phyloP scores from a whole-genome alignment of 1,140 invertebrate species.

The Vanessa tameamea region DNA sequence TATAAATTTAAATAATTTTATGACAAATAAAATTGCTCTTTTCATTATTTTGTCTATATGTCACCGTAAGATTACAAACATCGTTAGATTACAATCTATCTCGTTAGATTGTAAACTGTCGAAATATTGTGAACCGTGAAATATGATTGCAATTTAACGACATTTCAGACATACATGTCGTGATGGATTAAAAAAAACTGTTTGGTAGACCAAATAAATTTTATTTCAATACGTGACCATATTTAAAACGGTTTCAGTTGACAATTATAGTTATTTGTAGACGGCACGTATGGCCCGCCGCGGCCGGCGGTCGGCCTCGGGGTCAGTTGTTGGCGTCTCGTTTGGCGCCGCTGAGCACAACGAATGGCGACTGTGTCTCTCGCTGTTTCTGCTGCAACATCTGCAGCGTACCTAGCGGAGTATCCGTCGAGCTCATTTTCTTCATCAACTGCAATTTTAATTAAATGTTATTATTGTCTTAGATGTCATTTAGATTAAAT shows the following conservation, averaged over 20 bases:
- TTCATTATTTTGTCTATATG: no score
- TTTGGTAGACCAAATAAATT: not conserved
- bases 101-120: no score
- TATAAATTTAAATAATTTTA: no score
- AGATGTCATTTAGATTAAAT: no score
- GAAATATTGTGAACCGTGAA: no score
- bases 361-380: conserved; percentile 96
- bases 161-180: no score
- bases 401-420: conserved; percentile 95
- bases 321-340: conserved; percentile 40
- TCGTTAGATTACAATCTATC: no score
- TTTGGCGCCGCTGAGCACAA: conserved; percentile 96
- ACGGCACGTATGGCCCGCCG: not conserved
- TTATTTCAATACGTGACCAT: not conserved
- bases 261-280: not conserved
- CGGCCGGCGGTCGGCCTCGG: not conserved
- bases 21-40: no score
- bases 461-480: no score
- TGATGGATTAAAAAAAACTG: no score
- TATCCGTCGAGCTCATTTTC: conserved; percentile 99
- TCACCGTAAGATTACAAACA: no score
- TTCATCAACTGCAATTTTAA: conserved; percentile 89
- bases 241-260: not conserved
- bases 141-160: no score
- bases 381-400: conserved; percentile 98